Evolutionary conservation across 2,797 vertebrate genomes (phyloP).

Genomic region (Delichon dasypus): DNA sequence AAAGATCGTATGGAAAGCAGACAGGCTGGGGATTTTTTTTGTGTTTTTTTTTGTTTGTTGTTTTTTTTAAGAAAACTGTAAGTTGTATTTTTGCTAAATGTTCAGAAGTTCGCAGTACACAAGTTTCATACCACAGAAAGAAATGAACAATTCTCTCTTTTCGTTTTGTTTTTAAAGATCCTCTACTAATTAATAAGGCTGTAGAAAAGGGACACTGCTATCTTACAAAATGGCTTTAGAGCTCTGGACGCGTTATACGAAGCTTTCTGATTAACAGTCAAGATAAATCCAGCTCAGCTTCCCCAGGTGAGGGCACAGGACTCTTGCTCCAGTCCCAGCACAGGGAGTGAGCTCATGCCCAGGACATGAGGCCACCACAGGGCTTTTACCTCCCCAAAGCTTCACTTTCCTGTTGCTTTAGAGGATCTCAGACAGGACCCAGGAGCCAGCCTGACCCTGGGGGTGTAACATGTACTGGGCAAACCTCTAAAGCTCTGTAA

Average conservation of each 20-base stretch:
- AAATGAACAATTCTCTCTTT: not conserved
- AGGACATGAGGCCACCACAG: not conserved
- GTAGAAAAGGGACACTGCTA: conserved; percentile 67
- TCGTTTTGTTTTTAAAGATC: conserved; percentile 2
- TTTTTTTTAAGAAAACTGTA: conserved; percentile 11
- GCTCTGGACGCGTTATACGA: conserved; percentile 18
- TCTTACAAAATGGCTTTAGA: conserved; percentile 73
- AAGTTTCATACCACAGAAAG: conserved; percentile 54
- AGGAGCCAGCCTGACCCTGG: not conserved
- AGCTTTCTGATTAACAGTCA: conserved; percentile 56
- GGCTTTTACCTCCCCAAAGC: not conserved
- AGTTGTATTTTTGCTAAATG: conserved; percentile 37
- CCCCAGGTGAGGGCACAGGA: not conserved
- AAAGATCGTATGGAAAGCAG: conserved; percentile 66
- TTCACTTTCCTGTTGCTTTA: not conserved
- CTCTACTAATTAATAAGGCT: conserved; percentile 63
- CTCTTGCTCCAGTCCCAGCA: not conserved
- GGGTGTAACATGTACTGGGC: not conserved
- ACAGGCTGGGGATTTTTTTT: not conserved
- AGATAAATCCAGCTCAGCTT: conserved; percentile 30
- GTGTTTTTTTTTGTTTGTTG: too few species aligned
- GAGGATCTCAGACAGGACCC: not conserved
- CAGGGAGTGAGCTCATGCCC: not conserved
- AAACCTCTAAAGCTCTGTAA: not conserved
- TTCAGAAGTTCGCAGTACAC: conserved; percentile 31